Percentiles rank a stretch among this genome's conserved stretches.
phyloP scores from a whole-genome alignment of 2,113 vertebrate species.

The Eonycteris spelaea region DNA sequence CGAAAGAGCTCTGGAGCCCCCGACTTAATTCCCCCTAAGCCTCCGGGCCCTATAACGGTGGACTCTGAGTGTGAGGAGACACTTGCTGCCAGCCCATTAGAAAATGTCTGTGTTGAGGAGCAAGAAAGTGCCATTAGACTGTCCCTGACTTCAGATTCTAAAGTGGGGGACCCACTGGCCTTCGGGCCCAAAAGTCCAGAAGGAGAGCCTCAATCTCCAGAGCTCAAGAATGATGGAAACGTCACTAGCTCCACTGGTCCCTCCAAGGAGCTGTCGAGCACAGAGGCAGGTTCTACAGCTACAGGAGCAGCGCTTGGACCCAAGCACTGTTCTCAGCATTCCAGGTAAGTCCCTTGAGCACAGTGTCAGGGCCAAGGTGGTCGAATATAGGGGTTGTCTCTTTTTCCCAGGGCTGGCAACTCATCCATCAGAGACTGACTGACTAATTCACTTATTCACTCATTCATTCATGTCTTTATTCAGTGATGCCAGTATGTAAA shows the following conservation, averaged over 20 bases:
- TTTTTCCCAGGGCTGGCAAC: neutral
- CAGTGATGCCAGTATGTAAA: neutral
- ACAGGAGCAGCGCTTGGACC: neutral
- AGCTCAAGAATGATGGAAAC: slow-evolving; percentile 41
- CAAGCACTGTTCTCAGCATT: neutral
- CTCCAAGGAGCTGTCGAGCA: neutral
- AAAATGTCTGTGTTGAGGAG: neutral
- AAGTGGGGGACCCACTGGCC: slow-evolving; percentile 34
- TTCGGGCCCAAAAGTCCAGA: neutral
- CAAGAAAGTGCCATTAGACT: neutral
- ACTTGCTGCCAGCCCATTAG: neutral
- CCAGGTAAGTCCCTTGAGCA: slow-evolving; percentile 72
- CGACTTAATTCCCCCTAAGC: slow-evolving; percentile 55
- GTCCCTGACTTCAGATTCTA: neutral
- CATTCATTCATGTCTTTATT: neutral
- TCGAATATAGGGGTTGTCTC: neutral
- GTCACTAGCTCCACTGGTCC: neutral
- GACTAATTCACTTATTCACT: neutral
- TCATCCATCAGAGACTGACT: neutral
- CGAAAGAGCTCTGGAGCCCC: slow-evolving; percentile 14
- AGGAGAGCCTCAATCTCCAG: slow-evolving; percentile 57
- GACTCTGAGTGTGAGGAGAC: slow-evolving; percentile 49
- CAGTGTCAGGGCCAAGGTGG: neutral
- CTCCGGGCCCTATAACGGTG: neutral
- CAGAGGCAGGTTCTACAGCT: neutral